A percentile compares a stretch with the other conserved stretches of the same genome.
phyloP scores from a whole-genome alignment of 1,140 invertebrate genomes.

The Temnothorax nylanderi region DNA sequence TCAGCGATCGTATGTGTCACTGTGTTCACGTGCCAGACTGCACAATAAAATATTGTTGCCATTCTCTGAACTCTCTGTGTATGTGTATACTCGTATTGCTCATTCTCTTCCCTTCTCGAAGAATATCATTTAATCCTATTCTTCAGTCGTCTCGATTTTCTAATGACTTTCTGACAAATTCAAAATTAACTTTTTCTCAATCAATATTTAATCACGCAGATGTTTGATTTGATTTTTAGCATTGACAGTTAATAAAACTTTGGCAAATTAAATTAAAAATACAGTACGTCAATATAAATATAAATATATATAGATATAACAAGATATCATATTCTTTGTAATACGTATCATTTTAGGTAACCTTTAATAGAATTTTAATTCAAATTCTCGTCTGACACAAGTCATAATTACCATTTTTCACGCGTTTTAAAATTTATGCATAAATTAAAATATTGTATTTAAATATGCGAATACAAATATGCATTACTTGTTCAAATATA shows the following conservation, averaged over 20 bases:
- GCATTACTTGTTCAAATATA: no score
- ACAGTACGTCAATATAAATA: neutral
- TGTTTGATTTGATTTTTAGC: neutral
- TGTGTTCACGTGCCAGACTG: slow-evolving; percentile 44
- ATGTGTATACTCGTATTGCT: neutral
- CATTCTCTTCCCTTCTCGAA: neutral
- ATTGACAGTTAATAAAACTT: neutral
- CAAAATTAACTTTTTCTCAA: neutral
- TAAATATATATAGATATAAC: neutral
- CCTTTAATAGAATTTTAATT: no score
- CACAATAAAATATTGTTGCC: slow-evolving; percentile 73
- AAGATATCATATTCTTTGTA: neutral
- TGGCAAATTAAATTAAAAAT: neutral
- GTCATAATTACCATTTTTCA: no score
- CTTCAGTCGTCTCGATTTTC: neutral
- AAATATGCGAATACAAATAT: no score
- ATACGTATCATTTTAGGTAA: no score
- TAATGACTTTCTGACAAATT: neutral
- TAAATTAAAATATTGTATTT: no score
- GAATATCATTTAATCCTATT: neutral
- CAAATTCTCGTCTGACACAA: no score
- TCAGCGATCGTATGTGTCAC: neutral
- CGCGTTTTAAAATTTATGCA: no score
- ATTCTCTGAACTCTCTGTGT: slow-evolving; percentile 57
- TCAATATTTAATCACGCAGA: neutral